Conservation (phyloP, 2,113 vertebrate genomes). For the Cyanoramphus novaezelandiae region DNA sequence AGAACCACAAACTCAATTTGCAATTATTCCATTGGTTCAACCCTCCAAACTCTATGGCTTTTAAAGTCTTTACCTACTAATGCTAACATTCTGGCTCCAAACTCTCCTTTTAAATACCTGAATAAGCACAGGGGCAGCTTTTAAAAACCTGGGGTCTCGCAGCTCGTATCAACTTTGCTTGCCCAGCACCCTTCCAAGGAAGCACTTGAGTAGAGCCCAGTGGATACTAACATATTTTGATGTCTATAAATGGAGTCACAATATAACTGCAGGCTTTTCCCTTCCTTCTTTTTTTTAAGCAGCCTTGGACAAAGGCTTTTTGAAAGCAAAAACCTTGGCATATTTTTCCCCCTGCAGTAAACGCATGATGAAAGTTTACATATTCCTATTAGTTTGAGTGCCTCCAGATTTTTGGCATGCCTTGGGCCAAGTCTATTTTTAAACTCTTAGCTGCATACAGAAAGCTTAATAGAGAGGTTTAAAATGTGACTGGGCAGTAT, state of each 20-base stretch:
- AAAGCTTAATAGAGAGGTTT: neutral
- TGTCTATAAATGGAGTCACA: neutral
- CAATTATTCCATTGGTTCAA: neutral
- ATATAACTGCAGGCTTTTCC: neutral
- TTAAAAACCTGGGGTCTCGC: neutral
- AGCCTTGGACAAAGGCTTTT: neutral
- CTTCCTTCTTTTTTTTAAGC: neutral
- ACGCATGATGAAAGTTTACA: slow-evolving; percentile 34
- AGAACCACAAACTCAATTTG: neutral
- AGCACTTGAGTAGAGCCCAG: neutral
- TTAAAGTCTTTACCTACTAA: neutral
- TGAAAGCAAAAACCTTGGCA: neutral
- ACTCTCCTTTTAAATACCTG: neutral
- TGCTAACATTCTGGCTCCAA: neutral
- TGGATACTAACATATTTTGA: neutral
- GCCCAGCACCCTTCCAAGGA: neutral
- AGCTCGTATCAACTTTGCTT: neutral
- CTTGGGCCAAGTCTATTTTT: slow-evolving; percentile 35
- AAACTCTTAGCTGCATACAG: neutral
- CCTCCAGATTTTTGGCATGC: slow-evolving; percentile 13
- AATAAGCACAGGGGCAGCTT: neutral
- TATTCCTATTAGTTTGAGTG: slow-evolving; percentile 19
- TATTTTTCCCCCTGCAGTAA: neutral
- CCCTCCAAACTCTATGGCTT: neutral
- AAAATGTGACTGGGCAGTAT: neutral